Conservation (phyloP, 2,888 invertebrate genomes). For the Acleris emargana region DNA sequence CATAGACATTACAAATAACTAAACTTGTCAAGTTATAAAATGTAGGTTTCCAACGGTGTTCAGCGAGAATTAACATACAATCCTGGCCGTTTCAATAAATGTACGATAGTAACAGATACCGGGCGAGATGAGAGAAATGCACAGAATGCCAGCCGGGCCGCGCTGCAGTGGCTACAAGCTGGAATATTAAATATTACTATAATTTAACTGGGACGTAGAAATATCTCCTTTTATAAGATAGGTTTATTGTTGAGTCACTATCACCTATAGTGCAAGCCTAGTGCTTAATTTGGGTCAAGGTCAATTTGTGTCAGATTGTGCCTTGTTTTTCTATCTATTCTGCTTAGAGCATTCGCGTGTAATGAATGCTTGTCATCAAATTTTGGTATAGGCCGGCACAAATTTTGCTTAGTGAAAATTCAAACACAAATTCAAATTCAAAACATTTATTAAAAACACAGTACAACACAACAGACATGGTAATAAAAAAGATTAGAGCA, state of each 20-base stretch:
- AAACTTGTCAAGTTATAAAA: constrained; percentile 38
- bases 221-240: too few relatives aligned
- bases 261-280: background rate
- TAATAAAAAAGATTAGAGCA: too few relatives aligned
- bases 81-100: constrained; percentile 53
- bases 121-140: constrained; percentile 40
- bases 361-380: too few relatives aligned
- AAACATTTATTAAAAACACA: too few relatives aligned
- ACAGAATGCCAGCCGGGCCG: constrained; percentile 39
- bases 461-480: too few relatives aligned
- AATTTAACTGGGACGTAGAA: background rate
- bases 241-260: background rate
- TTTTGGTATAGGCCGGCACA: too few relatives aligned
- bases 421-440: too few relatives aligned
- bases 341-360: too few relatives aligned
- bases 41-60: constrained; percentile 42
- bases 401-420: too few relatives aligned
- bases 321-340: too few relatives aligned
- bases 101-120: constrained; percentile 44
- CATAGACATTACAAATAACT: constrained; percentile 6
- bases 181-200: background rate
- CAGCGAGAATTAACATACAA: constrained; percentile 58
- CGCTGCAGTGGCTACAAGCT: constrained; percentile 43
- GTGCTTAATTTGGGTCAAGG: too few relatives aligned
- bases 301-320: too few relatives aligned